Evolutionary conservation across 1,140 invertebrate genomes (phyloP), one percentile per base, ranked within the genome.

Genomic region (Caenorhabditis inopinata): DNA sequence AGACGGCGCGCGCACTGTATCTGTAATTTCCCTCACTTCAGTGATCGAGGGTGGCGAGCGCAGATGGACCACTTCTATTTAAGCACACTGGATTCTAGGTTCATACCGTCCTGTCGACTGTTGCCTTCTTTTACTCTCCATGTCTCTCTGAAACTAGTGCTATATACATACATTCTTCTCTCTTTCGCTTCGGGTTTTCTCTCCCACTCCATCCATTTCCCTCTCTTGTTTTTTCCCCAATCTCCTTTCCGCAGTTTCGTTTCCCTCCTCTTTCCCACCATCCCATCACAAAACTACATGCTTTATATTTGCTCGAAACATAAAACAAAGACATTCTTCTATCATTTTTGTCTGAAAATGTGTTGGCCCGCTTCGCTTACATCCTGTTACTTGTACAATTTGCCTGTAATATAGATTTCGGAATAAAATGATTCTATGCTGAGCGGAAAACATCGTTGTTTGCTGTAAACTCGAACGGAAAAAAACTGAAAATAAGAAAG

Each of bases 1-100:
- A 68, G 58, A 68, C 29, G 58, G 58, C 35, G 58, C 58, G 3
- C 58, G 58, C n/a, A 68, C 58, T 9, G 58, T 68, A 6, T 68
- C 58, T 2, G 58, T 68, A 29, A 68, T 68, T 21, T 68, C 58
- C 4, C 32, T 68, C 2, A 68, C 58, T 25, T 68, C 58, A 6
- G 58, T 68, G n/a, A 68, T 68, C n/a, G 58, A 68, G n/a, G 58
- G 58, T 68, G 58, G 58, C 38, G 58, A 68, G 25, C 58, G 58
- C 27, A 68, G 58, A 68, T 68, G 58, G 58, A 68, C 58, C 32
- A 68, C 58, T 21, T 68, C 58, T 25, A 68, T 68, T 25, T 68
- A 38, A 42, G n/a, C n/a, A n/a, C n/a, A n/a, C n/a, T n/a, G n/a
- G n/a, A n/a, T 18, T 18, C 12, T 14, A 53, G 21, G 9, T 7